Conservation (phyloP, 2,797 vertebrate genomes). For the Brachymystax lenok region DNA sequence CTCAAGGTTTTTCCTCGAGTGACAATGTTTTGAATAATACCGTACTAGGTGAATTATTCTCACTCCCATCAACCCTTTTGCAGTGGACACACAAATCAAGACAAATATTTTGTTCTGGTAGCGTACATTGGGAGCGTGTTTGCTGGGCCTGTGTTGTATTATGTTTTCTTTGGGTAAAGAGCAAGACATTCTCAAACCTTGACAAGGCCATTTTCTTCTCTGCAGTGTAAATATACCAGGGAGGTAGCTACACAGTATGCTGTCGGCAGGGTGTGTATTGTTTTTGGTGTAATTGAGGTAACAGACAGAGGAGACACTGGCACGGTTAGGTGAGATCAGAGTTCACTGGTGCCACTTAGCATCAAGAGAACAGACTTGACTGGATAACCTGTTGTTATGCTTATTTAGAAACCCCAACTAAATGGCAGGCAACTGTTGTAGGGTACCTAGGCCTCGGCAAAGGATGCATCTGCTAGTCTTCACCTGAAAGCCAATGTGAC, state of each 20-base stretch:
- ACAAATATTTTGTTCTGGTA: slow-evolving; percentile 34
- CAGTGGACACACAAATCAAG: not conserved
- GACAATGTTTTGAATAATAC: not conserved
- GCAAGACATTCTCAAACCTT: slow-evolving; percentile 9
- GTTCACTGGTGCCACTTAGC: too few relatives aligned
- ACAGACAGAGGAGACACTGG: not conserved
- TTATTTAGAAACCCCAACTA: not conserved
- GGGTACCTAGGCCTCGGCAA: not conserved
- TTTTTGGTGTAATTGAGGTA: not conserved
- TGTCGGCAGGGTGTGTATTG: not conserved
- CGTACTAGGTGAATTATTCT: slow-evolving; percentile 9
- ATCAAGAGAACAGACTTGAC: not conserved
- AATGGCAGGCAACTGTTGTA: not conserved
- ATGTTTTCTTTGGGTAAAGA: not conserved
- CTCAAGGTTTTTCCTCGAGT: not conserved
- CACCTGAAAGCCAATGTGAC: not conserved
- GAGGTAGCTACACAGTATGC: not conserved
- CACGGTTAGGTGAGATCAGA: not conserved
- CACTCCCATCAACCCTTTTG: slow-evolving; percentile 9
- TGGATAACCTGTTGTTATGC: not conserved
- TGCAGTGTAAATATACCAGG: not conserved
- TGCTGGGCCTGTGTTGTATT: not conserved
- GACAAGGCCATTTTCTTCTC: slow-evolving; percentile 7
- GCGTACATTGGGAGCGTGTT: not conserved
- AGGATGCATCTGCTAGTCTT: not conserved